A percentile compares a stretch with the other conserved stretches of the same genome.
Conservation (phyloP, 1,140 invertebrate genomes). For the Drosophila nannoptera region DNA sequence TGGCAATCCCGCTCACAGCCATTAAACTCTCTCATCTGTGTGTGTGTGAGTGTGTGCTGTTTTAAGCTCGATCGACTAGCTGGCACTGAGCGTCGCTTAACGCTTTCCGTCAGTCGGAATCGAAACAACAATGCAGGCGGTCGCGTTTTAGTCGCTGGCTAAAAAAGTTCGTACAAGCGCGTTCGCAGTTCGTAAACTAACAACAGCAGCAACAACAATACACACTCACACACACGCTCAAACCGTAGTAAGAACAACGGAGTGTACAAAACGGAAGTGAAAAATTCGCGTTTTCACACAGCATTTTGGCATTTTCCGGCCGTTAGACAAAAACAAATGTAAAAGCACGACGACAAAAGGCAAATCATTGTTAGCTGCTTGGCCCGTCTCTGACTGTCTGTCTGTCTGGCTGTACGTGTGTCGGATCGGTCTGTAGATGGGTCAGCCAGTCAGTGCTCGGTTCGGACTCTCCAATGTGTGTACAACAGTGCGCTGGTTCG, state of each 20-base stretch:
- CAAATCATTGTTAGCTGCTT: slow-evolving; percentile 64
- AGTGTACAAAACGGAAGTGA: slow-evolving; percentile 66
- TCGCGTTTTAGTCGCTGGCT: slow-evolving; percentile 62
- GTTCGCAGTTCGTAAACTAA: slow-evolving; percentile 58
- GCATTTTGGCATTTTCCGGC: slow-evolving; percentile 73
- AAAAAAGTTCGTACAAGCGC: slow-evolving; percentile 45
- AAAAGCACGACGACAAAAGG: slow-evolving; percentile 57
- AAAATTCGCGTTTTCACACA: slow-evolving; percentile 75
- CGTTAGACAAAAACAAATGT: slow-evolving; percentile 67
- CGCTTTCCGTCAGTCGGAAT: slow-evolving; percentile 64
- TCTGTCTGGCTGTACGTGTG: slow-evolving; percentile 22
- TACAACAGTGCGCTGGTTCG: slow-evolving; percentile 3
- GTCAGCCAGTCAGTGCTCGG: slow-evolving; percentile 48
- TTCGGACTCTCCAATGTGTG: slow-evolving; percentile 48
- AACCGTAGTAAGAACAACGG: too few species aligned
- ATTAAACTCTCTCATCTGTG: slow-evolving; percentile 3
- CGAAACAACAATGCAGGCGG: slow-evolving; percentile 72
- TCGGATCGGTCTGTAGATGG: slow-evolving; percentile 45
- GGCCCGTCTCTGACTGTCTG: slow-evolving; percentile 32
- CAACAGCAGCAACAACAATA: slow-evolving; percentile 22
- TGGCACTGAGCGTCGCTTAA: slow-evolving; percentile 49
- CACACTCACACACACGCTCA: too few species aligned
- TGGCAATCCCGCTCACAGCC: slow-evolving; percentile 37
- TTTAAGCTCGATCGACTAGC: slow-evolving; percentile 48
- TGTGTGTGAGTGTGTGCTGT: slow-evolving; percentile 6